Evolutionary conservation across 1,140 invertebrate species (phyloP), one percentile per base, ranked within the genome.

Genomic region (Drosophila asahinai): DNA sequence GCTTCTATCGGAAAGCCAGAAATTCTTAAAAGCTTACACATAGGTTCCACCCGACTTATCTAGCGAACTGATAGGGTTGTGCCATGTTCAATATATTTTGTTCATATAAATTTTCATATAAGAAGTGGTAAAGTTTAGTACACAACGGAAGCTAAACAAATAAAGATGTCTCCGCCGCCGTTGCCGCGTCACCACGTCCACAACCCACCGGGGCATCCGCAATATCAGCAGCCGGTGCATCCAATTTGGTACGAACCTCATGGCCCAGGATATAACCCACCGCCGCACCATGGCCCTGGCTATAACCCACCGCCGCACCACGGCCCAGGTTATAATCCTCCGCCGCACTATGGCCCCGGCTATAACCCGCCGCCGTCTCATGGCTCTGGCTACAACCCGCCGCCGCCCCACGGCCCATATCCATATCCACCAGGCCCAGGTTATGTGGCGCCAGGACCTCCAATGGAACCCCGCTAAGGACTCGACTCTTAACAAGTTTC

Each of bases 401-500:
- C 70, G 0, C 70, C 70, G 3, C 70, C 45, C 2, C 70, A 72
- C 14, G 70, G 70, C 3, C 70, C 70, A 0, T 57, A 72, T 12
- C 70, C 57, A 33, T 43, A 73, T 22, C 66, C 65, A 11, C 59
- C 58, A 19, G 48, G 38, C 5, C 48, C 40, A 4, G 67, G 67
- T 9, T 71, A 54, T 36, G 61, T 65, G 30, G 38, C 66, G 0
- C 67, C 63, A 14, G 67, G 67, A 63, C 68, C 72, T 5, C 72
- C 68, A 11, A 75, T 75, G 68, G 58, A 75, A 1, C 68, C 68
- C 4, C 72, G 66, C 14, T 70, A 52, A 52, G 27, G 40, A 17
- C 9, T 36, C 36, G 36, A 36, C 36, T 38, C 5, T 14, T 14
- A 2, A 14, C 4, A 38, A 38, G 12, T 27, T 25, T 14, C 14